Evolutionary conservation across 2,797 vertebrate genomes (phyloP).

Genomic region (Aselliscus stoliczkanus): DNA sequence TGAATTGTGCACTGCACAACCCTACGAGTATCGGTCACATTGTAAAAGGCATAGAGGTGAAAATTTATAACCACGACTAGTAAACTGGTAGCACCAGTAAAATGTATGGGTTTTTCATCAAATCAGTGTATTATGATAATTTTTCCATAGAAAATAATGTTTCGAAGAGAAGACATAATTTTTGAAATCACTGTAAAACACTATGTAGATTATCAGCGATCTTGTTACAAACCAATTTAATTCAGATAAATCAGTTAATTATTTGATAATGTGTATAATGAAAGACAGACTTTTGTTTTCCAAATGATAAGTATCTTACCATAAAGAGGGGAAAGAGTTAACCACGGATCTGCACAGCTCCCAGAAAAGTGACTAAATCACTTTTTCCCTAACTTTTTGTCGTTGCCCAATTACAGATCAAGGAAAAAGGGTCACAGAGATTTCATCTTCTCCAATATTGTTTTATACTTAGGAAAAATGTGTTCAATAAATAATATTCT

Average conservation of each 20-base stretch:
- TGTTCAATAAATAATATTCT: not conserved
- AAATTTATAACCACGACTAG: not conserved
- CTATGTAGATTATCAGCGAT: not conserved
- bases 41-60: not conserved
- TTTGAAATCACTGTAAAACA: not conserved
- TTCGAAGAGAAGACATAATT: not conserved
- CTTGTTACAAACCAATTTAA: not conserved
- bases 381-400: not conserved
- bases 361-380: not conserved
- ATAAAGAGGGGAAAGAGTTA: not conserved
- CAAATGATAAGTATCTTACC: not conserved
- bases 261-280: not conserved
- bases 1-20: not conserved
- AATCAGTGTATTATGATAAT: not conserved
- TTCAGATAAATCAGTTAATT: not conserved
- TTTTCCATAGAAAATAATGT: not conserved
- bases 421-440: not conserved
- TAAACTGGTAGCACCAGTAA: not conserved
- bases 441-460: not conserved
- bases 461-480: not conserved
- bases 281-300: not conserved
- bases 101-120: not conserved
- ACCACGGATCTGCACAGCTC: not conserved
- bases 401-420: not conserved
- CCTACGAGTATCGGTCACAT: not conserved